phyloP scores from a whole-genome alignment of 2,888 invertebrate genomes.

The Cyaniris semiargus region DNA sequence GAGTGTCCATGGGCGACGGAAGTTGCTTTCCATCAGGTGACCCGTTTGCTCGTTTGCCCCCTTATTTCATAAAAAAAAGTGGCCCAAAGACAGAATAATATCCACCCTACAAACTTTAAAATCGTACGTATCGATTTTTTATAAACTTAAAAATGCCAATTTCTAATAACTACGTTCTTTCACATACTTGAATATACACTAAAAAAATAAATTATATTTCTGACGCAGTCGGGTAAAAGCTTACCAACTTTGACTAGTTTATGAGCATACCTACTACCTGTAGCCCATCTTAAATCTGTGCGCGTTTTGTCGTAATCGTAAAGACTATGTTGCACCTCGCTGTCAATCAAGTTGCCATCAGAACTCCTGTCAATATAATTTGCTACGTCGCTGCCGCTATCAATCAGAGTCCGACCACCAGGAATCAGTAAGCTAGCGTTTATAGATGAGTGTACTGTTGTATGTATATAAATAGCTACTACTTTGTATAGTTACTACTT shows the following conservation, averaged over 20 bases:
- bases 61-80: too few species aligned
- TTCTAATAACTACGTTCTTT: too few species aligned
- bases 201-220: too few species aligned
- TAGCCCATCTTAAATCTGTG: background rate
- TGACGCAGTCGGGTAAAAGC: background rate
- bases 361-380: conserved; percentile 13
- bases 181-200: too few species aligned
- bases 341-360: conserved; percentile 11
- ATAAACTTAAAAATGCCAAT: too few species aligned
- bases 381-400: background rate
- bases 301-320: background rate
- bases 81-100: background rate
- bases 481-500: too few species aligned
- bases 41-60: too few species aligned
- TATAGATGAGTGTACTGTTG: background rate
- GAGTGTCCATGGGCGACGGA: too few species aligned
- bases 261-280: background rate
- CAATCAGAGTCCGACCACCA: conserved; percentile 4
- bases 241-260: background rate
- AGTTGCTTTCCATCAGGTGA: too few species aligned
- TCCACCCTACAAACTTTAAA: background rate
- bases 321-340: background rate
- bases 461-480: too few species aligned
- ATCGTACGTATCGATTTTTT: too few species aligned
- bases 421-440: background rate